Percentiles rank a stretch among this genome's conserved stretches.
Conservation (phyloP, 30 jellyfish, hydroid and myxozoan species). For the Pseudorhiza aurosa region DNA sequence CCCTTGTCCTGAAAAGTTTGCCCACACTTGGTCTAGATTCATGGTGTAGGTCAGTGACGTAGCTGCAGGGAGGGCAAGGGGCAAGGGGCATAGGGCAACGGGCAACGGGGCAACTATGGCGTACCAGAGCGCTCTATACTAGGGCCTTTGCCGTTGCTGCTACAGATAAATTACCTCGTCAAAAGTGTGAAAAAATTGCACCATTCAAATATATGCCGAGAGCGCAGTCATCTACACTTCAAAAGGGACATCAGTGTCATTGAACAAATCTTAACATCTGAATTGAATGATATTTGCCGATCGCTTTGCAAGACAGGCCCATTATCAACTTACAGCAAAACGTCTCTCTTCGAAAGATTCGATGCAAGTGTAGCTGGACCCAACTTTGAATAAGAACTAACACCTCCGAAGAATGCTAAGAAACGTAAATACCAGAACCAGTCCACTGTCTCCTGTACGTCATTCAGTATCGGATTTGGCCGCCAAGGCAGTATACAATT, state of each 20-base stretch:
- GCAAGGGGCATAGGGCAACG: background rate
- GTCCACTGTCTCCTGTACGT: slow-evolving; percentile 1
- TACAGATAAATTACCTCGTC: background rate
- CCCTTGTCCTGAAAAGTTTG: too few species aligned
- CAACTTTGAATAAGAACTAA: slow-evolving; percentile 29
- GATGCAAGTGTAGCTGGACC: slow-evolving; percentile 44
- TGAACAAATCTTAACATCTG: slow-evolving; percentile 3
- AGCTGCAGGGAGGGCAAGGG: too few species aligned
- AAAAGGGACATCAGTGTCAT: background rate
- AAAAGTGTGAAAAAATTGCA: background rate
- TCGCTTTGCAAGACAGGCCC: background rate
- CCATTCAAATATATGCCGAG: background rate
- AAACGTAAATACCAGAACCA: slow-evolving; percentile 8
- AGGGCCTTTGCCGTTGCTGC: background rate
- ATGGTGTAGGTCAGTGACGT: too few species aligned
- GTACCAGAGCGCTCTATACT: background rate
- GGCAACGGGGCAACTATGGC: background rate
- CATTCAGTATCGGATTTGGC: slow-evolving; percentile 15
- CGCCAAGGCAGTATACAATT: slow-evolving; percentile 36
- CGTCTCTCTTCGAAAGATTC: slow-evolving; percentile 34
- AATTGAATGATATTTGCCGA: background rate
- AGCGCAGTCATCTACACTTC: background rate
- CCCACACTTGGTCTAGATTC: too few species aligned
- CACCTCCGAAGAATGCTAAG: slow-evolving; percentile 14
- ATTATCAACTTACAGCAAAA: slow-evolving; percentile 18